These are phyloP conservation scores for Hydroisotoma schaefferi DNA, from an alignment of 2,888 invertebrate species.

Conservation along the genomic window DNA sequence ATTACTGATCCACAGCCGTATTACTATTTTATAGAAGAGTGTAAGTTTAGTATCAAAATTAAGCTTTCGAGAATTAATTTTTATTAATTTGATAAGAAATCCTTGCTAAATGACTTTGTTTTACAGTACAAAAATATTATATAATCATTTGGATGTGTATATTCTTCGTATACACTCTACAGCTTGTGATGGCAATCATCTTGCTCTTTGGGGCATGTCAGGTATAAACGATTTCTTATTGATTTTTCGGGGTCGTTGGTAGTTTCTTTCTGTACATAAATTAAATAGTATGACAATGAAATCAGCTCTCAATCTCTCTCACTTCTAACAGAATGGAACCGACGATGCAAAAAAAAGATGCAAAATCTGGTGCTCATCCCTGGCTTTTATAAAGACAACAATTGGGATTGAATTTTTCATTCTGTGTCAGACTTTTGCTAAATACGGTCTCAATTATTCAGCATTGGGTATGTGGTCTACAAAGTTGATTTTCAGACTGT, in stretches of 20 bases:
- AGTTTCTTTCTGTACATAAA: no score
- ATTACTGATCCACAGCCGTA: conserved; percentile 37
- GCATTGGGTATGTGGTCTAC: conserved; percentile 40
- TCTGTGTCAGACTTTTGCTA: conserved; percentile 41
- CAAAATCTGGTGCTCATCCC: conserved; percentile 41
- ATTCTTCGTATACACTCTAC: conserved; percentile 40
- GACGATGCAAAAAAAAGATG: conserved; percentile 38
- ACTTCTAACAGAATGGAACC: conserved; percentile 30
- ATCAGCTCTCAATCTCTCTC: neutral
- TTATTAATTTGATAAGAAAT: conserved; percentile 3
- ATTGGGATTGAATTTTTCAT: conserved; percentile 40
- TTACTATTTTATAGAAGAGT: conserved; percentile 40
- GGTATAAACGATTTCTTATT: no score
- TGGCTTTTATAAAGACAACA: conserved; percentile 37
- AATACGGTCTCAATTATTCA: conserved; percentile 37
- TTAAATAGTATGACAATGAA: no score
- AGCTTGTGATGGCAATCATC: conserved; percentile 41
- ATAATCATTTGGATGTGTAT: conserved; percentile 41
- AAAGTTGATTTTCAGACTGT: conserved; percentile 34
- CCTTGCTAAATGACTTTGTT: conserved; percentile 2
- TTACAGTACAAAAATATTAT: conserved; percentile 38
- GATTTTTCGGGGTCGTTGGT: no score
- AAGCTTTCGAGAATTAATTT: neutral
- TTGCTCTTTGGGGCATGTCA: conserved; percentile 42
- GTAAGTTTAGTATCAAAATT: conserved; percentile 17